Base-by-base conservation (phyloP, 2,888 invertebrate genomes). In the Smittia sp. region DNA sequence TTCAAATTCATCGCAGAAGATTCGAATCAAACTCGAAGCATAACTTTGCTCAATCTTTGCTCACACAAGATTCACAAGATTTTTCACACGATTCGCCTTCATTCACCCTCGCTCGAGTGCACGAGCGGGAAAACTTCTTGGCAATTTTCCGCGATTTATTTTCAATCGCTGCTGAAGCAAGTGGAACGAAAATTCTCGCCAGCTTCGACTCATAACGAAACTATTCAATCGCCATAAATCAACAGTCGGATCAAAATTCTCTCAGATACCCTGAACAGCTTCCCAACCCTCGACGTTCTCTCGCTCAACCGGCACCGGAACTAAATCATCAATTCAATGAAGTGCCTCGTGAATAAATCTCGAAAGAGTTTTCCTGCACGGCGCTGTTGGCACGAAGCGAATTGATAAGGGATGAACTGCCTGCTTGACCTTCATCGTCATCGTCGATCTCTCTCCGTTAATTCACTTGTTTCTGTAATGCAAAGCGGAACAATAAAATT, bases 291-390 rank as follows among this genome's bases (percentile, higher is more conserved):
- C 39, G 11, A 52, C 38, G 3, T 46, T 46, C 15, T 11, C n/a
- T 68, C 62, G 62, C 25, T 70, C 69, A 54, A 27, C 52, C 52
- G 15, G 27, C 52, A 32, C 69, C 69, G 69, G 69, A 70, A 70
- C 69, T 54, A 25, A 70, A 32, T 54, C 69, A 70, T 70, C 54
- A 70, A 70, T 70, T 70, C 69, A 70, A 70, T 70, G 46, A 70
- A 70, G 69, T 46, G 46, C 69, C 54, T 70, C 69, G 46, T 70
- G 9, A 32, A 20, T 13, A n/a, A 52, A 52, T n/a, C 15, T 18
- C 22, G 18, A 58, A 58, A n/a, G 58, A 22, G 9, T 58, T 58
- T n/a, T 32, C 32, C 32, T 6, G 32, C 32, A 6, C 32, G 32
- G 32, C 9, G 32, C 4, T 6, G 32, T 32, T 32, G 3, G 32